Percentiles rank a stretch among this genome's conserved stretches.
phyloP scores from a whole-genome alignment of 1,140 invertebrate genomes.

The Subanguina moxae region DNA sequence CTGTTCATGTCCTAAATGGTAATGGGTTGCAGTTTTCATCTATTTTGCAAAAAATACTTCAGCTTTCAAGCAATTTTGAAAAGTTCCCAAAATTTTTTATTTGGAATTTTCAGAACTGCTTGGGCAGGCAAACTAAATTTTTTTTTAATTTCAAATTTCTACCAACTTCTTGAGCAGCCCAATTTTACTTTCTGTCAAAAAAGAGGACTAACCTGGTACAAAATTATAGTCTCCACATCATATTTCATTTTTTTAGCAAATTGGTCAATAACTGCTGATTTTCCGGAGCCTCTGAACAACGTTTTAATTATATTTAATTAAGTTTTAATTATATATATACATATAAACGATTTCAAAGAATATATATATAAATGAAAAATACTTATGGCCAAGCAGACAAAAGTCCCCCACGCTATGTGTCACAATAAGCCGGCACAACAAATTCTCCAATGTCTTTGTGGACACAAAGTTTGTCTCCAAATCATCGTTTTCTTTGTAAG shows the following conservation, averaged over 20 bases:
- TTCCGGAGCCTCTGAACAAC: slow-evolving; percentile 71
- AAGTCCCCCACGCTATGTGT: slow-evolving; percentile 75
- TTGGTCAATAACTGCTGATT: slow-evolving; percentile 74
- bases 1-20: slow-evolving; percentile 78
- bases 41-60: too few species aligned
- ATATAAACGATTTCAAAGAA: background rate
- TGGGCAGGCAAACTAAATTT: too few species aligned
- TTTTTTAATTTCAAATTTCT: too few species aligned
- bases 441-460: slow-evolving; percentile 74
- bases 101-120: too few species aligned
- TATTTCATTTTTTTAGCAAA: slow-evolving; percentile 74
- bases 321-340: too few species aligned
- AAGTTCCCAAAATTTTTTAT: too few species aligned
- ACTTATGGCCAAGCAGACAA: slow-evolving; percentile 75
- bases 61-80: too few species aligned
- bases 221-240: slow-evolving; percentile 77
- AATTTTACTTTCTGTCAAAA: background rate
- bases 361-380: background rate
- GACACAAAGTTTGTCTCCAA: slow-evolving; percentile 62
- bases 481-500: too few species aligned
- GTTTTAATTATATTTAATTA: background rate
- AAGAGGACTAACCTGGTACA: slow-evolving; percentile 70
- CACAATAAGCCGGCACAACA: slow-evolving; percentile 74
- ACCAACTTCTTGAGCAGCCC: too few species aligned
- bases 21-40: too few species aligned